Percentiles rank a stretch among this genome's conserved stretches.
phyloP scores from a whole-genome alignment of 2,888 invertebrate genomes.

The Linyphia triangularis region DNA sequence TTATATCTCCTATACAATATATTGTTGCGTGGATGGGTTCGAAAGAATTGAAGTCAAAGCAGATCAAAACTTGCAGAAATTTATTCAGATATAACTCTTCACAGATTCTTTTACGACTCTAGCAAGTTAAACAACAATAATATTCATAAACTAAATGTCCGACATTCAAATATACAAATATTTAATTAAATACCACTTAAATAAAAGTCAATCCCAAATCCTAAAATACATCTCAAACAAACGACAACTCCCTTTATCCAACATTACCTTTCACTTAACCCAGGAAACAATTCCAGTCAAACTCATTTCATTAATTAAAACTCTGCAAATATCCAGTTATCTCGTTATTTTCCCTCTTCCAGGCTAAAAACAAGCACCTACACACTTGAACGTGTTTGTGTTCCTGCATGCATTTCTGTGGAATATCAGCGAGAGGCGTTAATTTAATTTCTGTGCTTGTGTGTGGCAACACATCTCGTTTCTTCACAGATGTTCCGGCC shows the following conservation, averaged over 20 bases:
- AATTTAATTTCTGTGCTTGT: slow-evolving; percentile 23
- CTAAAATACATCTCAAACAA: background rate
- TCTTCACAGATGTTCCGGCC: background rate
- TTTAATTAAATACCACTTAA: too few relatives aligned
- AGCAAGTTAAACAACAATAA: too few relatives aligned
- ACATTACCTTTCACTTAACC: background rate
- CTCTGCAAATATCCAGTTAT: slow-evolving; percentile 5
- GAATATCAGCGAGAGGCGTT: background rate
- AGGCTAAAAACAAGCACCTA: background rate
- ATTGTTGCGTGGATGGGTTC: too few relatives aligned
- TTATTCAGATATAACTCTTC: too few relatives aligned
- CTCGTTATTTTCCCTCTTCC: background rate
- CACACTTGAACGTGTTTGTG: background rate
- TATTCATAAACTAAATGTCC: too few relatives aligned
- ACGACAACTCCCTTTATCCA: background rate
- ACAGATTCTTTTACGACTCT: too few relatives aligned
- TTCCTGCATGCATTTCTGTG: background rate
- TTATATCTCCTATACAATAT: too few relatives aligned
- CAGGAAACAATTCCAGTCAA: background rate
- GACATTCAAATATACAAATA: too few relatives aligned
- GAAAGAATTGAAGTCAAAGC: too few relatives aligned
- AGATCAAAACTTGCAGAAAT: too few relatives aligned
- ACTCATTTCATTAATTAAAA: background rate
- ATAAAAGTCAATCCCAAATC: too few relatives aligned
- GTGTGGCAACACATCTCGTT: background rate